Evolutionary conservation across 2,888 invertebrate species (phyloP).

Genomic region (Caenorhabditis imperialis): DNA sequence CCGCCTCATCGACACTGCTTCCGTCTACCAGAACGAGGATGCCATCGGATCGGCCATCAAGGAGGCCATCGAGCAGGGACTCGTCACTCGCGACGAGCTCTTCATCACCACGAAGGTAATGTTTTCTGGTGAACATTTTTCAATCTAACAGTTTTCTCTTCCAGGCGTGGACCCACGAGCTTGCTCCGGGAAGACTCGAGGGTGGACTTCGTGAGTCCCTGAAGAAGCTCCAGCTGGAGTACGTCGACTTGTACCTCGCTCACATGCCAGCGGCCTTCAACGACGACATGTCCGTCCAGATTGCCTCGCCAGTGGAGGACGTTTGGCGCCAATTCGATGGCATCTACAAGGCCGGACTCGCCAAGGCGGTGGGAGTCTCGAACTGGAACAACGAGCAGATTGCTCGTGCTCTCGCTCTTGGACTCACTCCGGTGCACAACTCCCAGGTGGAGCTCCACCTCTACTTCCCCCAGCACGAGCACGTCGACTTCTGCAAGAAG

Average conservation of each 20-base stretch:
- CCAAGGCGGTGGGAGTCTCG: conserved; percentile 83
- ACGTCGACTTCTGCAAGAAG: conserved; percentile 82
- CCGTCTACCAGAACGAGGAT: conserved; percentile 86
- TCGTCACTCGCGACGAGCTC: conserved; percentile 85
- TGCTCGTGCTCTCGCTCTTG: conserved; percentile 80
- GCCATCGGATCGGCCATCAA: conserved; percentile 85
- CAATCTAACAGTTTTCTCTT: neutral
- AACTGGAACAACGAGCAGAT: conserved; percentile 88
- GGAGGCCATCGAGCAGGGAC: conserved; percentile 84
- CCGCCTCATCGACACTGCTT: conserved; percentile 88
- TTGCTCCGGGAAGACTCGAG: conserved; percentile 41
- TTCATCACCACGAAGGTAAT: conserved; percentile 88
- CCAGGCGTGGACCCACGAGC: conserved; percentile 48
- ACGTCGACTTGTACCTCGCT: conserved; percentile 88
- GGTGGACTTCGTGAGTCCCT: conserved; percentile 77
- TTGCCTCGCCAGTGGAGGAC: neutral
- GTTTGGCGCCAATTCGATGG: conserved; percentile 10
- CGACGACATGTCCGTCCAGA: conserved; percentile 29
- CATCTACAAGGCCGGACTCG: conserved; percentile 82
- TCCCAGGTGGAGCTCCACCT: conserved; percentile 86
- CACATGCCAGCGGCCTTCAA: conserved; percentile 84
- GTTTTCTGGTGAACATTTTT: neutral
- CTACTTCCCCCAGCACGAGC: conserved; percentile 85
- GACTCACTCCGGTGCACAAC: conserved; percentile 80
- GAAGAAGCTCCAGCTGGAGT: conserved; percentile 85